Percentiles rank a stretch among this genome's conserved stretches.
Evolutionary conservation across 2,113 vertebrate genomes (phyloP).

Genomic region (Xiphias gladius): DNA sequence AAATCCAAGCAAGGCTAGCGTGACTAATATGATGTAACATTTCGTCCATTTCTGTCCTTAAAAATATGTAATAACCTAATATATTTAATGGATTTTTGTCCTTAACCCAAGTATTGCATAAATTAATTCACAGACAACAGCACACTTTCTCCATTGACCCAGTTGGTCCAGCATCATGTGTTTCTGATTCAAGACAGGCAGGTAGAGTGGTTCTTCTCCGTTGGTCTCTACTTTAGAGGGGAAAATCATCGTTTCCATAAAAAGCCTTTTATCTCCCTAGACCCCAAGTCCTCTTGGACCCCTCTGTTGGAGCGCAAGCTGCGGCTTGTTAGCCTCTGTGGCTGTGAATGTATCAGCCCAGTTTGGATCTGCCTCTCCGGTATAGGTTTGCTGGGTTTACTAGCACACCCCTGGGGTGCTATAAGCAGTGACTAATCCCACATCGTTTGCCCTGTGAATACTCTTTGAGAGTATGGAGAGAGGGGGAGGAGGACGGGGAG

Average conservation of each 20-base stretch:
- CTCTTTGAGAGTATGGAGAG: slow-evolving; percentile 49
- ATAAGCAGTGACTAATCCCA: slow-evolving; percentile 69
- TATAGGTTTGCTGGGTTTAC: slow-evolving; percentile 51
- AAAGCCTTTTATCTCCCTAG: slow-evolving; percentile 70
- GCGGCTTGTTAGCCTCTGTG: slow-evolving; percentile 43
- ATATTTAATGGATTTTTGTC: slow-evolving; percentile 1
- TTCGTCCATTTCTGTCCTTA: slow-evolving; percentile 29
- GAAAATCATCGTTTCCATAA: slow-evolving; percentile 65
- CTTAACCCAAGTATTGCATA: background rate
- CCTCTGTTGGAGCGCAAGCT: slow-evolving; percentile 59
- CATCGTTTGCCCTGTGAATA: slow-evolving; percentile 55
- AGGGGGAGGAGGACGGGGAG: background rate
- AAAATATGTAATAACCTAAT: slow-evolving; percentile 18
- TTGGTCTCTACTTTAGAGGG: slow-evolving; percentile 46
- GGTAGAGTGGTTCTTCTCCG: slow-evolving; percentile 31
- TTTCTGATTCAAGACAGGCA: slow-evolving; percentile 52
- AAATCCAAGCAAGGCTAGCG: slow-evolving; percentile 21
- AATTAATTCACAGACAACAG: slow-evolving; percentile 10
- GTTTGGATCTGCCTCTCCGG: slow-evolving; percentile 54
- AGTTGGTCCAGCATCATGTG: slow-evolving; percentile 23
- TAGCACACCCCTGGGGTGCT: slow-evolving; percentile 53
- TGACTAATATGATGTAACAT: slow-evolving; percentile 32
- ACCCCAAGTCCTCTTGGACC: slow-evolving; percentile 41
- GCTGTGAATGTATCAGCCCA: slow-evolving; percentile 39
- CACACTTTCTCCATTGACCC: slow-evolving; percentile 7